Conservation (phyloP, 1,140 invertebrate genomes). For the Brachionus angularis region DNA sequence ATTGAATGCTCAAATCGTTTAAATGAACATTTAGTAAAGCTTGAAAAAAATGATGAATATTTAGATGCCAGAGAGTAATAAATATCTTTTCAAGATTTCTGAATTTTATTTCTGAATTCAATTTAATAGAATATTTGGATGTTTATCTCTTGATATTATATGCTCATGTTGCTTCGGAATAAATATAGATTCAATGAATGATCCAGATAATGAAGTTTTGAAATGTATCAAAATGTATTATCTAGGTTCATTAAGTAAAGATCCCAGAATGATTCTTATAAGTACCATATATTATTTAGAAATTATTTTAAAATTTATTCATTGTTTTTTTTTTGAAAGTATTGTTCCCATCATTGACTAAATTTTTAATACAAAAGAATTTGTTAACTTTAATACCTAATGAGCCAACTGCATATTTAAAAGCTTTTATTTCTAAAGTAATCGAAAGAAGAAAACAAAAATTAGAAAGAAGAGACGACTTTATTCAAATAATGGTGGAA, state of each 20-base stretch:
- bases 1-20: conserved; percentile 17
- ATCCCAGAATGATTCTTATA: conserved; percentile 3
- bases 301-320: too few relatives aligned
- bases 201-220: conserved; percentile 1
- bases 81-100: not conserved
- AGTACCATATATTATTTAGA: not conserved
- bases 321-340: not conserved
- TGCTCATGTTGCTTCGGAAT: conserved; percentile 27
- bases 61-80: conserved; percentile 19
- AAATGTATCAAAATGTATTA: conserved; percentile 13
- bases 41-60: not conserved
- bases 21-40: not conserved
- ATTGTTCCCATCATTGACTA: not conserved
- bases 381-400: not conserved
- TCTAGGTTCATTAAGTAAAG: not conserved
- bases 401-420: not conserved
- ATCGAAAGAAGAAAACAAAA: conserved; percentile 17
- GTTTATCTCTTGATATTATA: conserved; percentile 18
- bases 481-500: conserved; percentile 40
- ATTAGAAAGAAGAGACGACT: conserved; percentile 26
- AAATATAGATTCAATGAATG: conserved; percentile 6
- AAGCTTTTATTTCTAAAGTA: not conserved
- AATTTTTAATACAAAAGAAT: conserved; percentile 6
- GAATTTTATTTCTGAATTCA: not conserved
- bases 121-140: not conserved